Evolutionary conservation across 2,113 vertebrate species (phyloP).

Genomic region (Oryzias woworae): DNA sequence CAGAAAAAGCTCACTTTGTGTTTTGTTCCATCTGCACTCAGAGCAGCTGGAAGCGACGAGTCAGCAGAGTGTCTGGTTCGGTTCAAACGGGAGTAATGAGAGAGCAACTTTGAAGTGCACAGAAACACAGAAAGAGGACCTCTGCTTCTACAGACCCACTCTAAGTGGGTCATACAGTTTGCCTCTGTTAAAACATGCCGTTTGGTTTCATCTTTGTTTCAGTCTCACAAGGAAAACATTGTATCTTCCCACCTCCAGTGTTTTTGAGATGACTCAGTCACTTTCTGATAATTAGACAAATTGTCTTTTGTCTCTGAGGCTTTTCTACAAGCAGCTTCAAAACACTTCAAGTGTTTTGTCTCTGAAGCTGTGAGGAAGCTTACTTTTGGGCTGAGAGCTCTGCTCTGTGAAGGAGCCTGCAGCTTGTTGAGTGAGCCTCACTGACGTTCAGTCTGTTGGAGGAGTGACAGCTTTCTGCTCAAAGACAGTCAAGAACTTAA

Average conservation of each 20-base stretch:
- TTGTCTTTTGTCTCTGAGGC: too few species aligned
- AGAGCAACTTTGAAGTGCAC: constrained; percentile 57
- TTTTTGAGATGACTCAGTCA: constrained; percentile 25
- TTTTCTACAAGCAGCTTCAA: too few species aligned
- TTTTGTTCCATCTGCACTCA: constrained; percentile 39
- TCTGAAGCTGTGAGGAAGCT: too few species aligned
- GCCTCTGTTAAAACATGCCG: constrained; percentile 69
- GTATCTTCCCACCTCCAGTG: constrained; percentile 7
- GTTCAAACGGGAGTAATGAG: constrained; percentile 54
- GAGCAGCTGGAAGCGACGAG: constrained; percentile 8
- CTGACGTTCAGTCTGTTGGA: too few species aligned
- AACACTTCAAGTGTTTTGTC: too few species aligned
- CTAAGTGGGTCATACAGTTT: constrained; percentile 68
- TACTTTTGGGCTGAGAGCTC: too few species aligned
- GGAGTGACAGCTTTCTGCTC: too few species aligned
- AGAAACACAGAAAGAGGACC: constrained; percentile 42
- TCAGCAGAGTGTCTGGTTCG: constrained; percentile 15
- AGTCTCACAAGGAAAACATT: constrained; percentile 31
- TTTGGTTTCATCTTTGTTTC: constrained; percentile 40
- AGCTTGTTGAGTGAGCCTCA: too few species aligned
- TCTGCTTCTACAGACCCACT: constrained; percentile 12
- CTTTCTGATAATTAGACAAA: constrained; percentile 41
- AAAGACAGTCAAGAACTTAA: too few species aligned
- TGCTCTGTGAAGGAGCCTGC: too few species aligned
- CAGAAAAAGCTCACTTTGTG: constrained; percentile 8